These are phyloP conservation scores for Phania funesta DNA, from an alignment of 2,888 invertebrate genomes.

Conservation along the genomic window DNA sequence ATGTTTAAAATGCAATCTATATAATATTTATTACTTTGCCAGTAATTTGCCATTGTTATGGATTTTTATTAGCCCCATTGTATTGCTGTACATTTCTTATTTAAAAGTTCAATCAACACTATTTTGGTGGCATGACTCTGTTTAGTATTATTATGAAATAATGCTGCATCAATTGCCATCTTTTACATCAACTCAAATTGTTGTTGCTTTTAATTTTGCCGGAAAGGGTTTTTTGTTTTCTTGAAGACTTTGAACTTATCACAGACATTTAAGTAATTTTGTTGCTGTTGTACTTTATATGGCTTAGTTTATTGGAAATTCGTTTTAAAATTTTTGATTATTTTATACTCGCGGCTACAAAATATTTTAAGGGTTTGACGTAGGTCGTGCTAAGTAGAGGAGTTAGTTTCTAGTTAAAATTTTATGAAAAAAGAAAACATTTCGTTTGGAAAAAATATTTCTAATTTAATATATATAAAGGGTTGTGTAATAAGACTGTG, in stretches of 20 bases:
- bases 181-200: constrained; percentile 24
- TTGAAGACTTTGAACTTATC: neutral
- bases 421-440: neutral
- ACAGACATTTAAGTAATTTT: neutral
- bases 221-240: neutral
- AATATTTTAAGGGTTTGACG: constrained; percentile 49
- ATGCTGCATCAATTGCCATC: constrained; percentile 58
- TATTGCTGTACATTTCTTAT: constrained; percentile 29
- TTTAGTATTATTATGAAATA: constrained; percentile 34
- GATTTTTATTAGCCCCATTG: constrained; percentile 29
- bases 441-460: neutral
- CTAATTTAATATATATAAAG: no score
- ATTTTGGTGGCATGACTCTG: constrained; percentile 59
- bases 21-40: constrained; percentile 57
- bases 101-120: constrained; percentile 63
- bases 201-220: neutral
- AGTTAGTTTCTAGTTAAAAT: constrained; percentile 8
- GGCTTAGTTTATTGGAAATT: constrained; percentile 15
- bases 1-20: constrained; percentile 12
- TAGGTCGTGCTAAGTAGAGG: constrained; percentile 52
- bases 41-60: constrained; percentile 61
- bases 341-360: constrained; percentile 58
- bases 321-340: constrained; percentile 13
- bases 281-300: neutral
- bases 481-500: no score